Evolutionary conservation across 2,113 vertebrate species (phyloP).

Genomic region (Vimba vimba): DNA sequence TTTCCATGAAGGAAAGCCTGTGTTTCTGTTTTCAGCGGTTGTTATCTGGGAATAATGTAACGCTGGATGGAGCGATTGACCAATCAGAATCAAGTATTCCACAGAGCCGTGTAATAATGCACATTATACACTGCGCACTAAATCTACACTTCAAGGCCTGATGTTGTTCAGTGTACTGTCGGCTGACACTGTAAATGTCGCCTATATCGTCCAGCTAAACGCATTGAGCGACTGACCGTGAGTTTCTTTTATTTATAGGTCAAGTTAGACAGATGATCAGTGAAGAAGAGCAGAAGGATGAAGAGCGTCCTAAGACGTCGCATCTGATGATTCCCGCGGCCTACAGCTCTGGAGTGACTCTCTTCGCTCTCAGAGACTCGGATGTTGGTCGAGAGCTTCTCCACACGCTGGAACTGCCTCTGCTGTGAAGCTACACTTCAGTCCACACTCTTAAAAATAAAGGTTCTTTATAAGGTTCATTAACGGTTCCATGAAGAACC

Average conservation of each 20-base stretch:
- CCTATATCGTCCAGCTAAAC: background rate
- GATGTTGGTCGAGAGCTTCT: slow-evolving; percentile 65
- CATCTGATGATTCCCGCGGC: slow-evolving; percentile 75
- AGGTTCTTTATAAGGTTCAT: too few species aligned
- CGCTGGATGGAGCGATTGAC: too few species aligned
- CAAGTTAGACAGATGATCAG: slow-evolving; percentile 69
- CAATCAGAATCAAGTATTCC: too few species aligned
- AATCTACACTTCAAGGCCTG: too few species aligned
- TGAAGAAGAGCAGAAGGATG: slow-evolving; percentile 59
- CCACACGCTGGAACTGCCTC: slow-evolving; percentile 64
- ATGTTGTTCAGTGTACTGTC: too few species aligned
- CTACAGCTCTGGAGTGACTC: slow-evolving; percentile 74
- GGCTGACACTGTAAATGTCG: background rate
- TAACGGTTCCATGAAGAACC: too few species aligned
- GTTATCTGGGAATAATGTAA: too few species aligned
- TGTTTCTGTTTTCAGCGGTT: too few species aligned
- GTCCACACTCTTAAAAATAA: too few species aligned
- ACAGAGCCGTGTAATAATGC: too few species aligned
- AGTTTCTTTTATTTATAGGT: slow-evolving; percentile 58
- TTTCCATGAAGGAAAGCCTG: too few species aligned
- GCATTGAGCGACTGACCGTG: background rate
- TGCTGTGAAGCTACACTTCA: slow-evolving; percentile 51
- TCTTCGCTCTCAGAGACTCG: slow-evolving; percentile 68
- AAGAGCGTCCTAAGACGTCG: slow-evolving; percentile 43
- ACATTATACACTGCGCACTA: too few species aligned